These are phyloP conservation scores for Pangasius macronema DNA, from an alignment of 2,797 vertebrate genomes.

Conservation along the genomic window DNA sequence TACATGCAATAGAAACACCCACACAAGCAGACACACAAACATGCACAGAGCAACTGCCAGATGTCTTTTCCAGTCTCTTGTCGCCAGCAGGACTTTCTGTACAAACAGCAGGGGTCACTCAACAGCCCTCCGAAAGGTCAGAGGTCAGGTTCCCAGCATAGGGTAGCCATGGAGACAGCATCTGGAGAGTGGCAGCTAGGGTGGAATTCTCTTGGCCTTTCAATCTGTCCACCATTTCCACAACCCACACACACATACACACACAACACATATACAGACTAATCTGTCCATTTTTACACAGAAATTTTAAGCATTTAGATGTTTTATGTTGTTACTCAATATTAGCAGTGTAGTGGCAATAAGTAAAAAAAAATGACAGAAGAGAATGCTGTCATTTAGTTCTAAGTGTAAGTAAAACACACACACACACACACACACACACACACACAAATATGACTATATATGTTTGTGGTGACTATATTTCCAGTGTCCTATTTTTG, in stretches of 20 bases:
- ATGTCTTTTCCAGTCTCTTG: constrained; percentile 68
- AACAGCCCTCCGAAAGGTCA: constrained; percentile 75
- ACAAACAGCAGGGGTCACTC: constrained; percentile 70
- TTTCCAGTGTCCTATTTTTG: neutral
- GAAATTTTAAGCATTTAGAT: neutral
- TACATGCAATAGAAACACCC: constrained; percentile 18
- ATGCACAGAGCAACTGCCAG: constrained; percentile 59
- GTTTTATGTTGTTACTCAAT: neutral
- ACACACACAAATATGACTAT: neutral
- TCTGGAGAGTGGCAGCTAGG: constrained; percentile 63
- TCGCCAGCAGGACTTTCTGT: constrained; percentile 58
- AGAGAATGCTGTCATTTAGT: neutral
- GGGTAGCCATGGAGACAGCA: constrained; percentile 71
- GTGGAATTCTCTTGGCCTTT: constrained; percentile 53
- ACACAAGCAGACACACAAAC: constrained; percentile 35
- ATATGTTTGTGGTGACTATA: neutral
- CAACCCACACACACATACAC: constrained; percentile 23
- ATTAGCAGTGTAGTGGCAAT: neutral
- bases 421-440: constrained; percentile 1
- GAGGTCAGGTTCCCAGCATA: constrained; percentile 75
- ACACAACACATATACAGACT: neutral
- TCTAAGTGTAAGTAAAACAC: neutral
- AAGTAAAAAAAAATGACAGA: neutral
- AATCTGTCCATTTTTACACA: neutral
- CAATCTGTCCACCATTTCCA: constrained; percentile 24